Evolutionary conservation across 2,888 invertebrate species (phyloP), one percentile per base, ranked within the genome.

Genomic region (Drosophila birchii): DNA sequence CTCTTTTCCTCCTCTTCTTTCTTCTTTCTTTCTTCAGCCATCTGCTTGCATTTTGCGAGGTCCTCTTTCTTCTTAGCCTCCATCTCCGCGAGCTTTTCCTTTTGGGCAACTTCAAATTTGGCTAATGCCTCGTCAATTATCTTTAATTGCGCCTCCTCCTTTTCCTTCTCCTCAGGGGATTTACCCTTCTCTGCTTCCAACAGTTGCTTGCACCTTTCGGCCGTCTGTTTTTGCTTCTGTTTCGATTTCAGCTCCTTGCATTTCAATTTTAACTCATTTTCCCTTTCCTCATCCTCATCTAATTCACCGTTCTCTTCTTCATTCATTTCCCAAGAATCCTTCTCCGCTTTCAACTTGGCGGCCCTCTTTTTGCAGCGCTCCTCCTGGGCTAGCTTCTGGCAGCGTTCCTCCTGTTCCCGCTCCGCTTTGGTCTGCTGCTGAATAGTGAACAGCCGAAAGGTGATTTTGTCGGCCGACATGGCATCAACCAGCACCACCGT

Each of bases 401-500:
- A 67, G 8, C 39, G 56, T 8, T 49, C 41, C 18, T 53, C 39
- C 18, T 53, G 47, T 4, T 58, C 34, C 26, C 29, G 26, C 36
- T 76, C 54, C 9, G 18, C 70, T 8, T 18, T 29, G 5, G 45
- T 60, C n/a, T 23, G 56, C 43, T 73, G 73, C 9, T 51, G 62
- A 12, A 71, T 51, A 16, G 70, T 54, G 32, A 80, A 11, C 0
- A 84, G 38, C 0, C 76, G 75, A 16, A 88, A 86, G 7, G 54
- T 64, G 16, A 83, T 68, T 7, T 71, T 74, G 5, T 79, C 56
- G 8, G 84, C 78, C 0, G 58, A 38, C 43, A 84, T 41, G 7
- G 81, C 84, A 58, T 84, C 70, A 5, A 84, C 81, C 7, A 73
- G 38, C 47, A 86, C 79, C 16, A 86, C 29, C 5, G 62, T 49